Evolutionary conservation across 2,113 vertebrate species (phyloP).

Genomic region (Kobus ellipsiprymnus): DNA sequence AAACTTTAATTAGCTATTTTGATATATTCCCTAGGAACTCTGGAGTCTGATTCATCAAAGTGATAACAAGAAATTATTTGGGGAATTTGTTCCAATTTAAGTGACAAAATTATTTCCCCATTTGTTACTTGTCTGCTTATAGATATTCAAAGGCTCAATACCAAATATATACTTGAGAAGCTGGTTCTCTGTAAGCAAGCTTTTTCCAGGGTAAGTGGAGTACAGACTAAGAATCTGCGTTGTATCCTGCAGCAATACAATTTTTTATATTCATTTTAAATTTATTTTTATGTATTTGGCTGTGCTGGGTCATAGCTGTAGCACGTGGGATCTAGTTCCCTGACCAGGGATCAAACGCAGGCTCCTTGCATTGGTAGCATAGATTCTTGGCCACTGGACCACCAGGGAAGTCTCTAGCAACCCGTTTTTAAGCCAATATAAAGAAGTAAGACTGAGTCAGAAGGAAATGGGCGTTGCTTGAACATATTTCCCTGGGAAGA

Average conservation of each 20-base stretch:
- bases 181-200: not conserved
- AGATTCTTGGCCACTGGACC: not conserved
- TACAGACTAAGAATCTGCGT: not conserved
- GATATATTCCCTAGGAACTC: slow-evolving; percentile 4
- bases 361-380: not conserved
- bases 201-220: not conserved
- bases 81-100: slow-evolving; percentile 45
- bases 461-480: not conserved
- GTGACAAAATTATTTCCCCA: slow-evolving; percentile 26
- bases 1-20: slow-evolving; percentile 49
- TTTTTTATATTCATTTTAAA: not conserved
- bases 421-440: not conserved
- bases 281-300: not conserved
- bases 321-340: not conserved
- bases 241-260: not conserved
- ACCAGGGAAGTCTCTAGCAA: not conserved
- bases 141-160: not conserved
- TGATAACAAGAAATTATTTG: slow-evolving; percentile 50
- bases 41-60: slow-evolving; percentile 47
- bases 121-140: slow-evolving; percentile 19
- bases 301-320: not conserved
- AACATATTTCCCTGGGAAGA: not conserved
- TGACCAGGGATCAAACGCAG: not conserved
- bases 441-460: not conserved
- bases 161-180: not conserved